Evolutionary conservation across 2,113 vertebrate genomes (phyloP).

Genomic region (Mobula birostris): DNA sequence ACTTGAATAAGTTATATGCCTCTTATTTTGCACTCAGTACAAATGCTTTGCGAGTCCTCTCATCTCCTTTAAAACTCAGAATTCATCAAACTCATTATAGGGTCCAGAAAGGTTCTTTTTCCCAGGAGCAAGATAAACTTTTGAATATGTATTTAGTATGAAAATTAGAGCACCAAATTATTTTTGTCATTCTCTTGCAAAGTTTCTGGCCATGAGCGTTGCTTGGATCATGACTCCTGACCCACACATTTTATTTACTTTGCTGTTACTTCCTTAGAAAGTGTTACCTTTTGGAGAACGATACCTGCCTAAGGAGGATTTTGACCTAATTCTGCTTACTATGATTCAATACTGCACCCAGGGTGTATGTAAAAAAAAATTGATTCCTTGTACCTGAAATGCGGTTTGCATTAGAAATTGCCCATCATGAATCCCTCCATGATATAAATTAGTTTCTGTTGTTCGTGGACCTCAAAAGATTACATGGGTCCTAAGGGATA

Average conservation of each 20-base stretch:
- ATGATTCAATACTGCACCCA: constrained; percentile 17
- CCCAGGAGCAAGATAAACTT: neutral
- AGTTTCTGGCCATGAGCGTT: neutral
- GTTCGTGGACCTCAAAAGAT: neutral
- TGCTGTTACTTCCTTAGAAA: neutral
- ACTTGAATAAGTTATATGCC: constrained; percentile 7
- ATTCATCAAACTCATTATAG: constrained; percentile 7
- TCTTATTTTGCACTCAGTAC: neutral
- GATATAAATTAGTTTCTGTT: constrained; percentile 31
- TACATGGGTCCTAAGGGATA: neutral
- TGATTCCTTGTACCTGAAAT: neutral
- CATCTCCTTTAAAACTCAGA: neutral
- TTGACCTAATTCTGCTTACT: constrained; percentile 32
- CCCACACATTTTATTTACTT: neutral
- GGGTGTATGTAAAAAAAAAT: constrained; percentile 17
- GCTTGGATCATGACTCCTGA: neutral
- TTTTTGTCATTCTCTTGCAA: neutral
- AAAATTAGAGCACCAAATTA: neutral
- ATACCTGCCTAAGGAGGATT: constrained; percentile 22
- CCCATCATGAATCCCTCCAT: neutral
- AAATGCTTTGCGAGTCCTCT: neutral
- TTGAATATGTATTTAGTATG: neutral
- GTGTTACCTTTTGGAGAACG: neutral
- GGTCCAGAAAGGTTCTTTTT: neutral
- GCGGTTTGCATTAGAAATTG: neutral